These are phyloP conservation scores for Rhopalosiphum padi DNA, from an alignment of 1,140 invertebrate genomes.

Conservation along the genomic window DNA sequence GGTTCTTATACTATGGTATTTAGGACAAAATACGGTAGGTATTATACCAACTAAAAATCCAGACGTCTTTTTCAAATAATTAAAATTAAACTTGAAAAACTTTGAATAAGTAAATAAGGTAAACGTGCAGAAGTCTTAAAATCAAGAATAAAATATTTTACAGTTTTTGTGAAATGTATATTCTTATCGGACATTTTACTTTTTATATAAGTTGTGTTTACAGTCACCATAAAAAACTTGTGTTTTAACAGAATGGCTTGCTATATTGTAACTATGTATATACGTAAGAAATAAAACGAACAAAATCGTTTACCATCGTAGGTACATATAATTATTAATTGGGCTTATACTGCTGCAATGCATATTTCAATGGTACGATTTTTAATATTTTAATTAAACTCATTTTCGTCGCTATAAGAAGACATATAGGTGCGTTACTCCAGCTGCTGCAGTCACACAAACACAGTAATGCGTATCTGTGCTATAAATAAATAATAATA, in stretches of 20 bases:
- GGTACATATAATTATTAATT: neutral
- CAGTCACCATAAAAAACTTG: neutral
- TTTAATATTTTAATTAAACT: neutral
- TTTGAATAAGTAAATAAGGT: neutral
- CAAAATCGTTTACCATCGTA: neutral
- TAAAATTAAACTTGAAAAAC: slow-evolving; percentile 28
- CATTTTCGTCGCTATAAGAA: neutral
- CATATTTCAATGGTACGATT: neutral
- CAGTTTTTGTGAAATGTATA: slow-evolving; percentile 2
- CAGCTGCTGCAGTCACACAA: neutral
- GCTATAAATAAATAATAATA: neutral
- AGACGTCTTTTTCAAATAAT: neutral
- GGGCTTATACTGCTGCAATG: neutral
- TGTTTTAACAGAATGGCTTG: neutral
- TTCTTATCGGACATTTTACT: slow-evolving; percentile 27
- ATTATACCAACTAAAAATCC: neutral
- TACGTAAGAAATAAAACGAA: slow-evolving; percentile 2
- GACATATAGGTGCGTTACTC: neutral
- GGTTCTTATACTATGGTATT: neutral
- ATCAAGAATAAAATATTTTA: neutral
- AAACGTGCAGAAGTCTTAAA: neutral
- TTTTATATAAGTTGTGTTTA: slow-evolving; percentile 29
- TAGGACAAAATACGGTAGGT: neutral
- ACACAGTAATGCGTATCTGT: neutral
- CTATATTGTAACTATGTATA: neutral